Percentiles rank a stretch among this genome's conserved stretches.
These are phyloP conservation scores for Hestina assimilis DNA, from an alignment of 1,140 invertebrate genomes.

Conservation along the genomic window DNA sequence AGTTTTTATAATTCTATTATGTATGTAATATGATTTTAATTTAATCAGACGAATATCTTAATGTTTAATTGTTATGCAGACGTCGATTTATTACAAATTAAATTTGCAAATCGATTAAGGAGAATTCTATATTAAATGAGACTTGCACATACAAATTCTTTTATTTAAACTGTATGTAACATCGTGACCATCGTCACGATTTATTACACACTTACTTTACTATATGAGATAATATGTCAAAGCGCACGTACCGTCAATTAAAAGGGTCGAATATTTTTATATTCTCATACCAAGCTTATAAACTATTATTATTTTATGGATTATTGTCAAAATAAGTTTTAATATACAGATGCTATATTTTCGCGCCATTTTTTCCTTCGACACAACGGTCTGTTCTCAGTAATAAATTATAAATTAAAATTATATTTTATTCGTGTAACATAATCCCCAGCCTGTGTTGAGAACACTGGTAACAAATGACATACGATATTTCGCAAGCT, in stretches of 20 bases:
- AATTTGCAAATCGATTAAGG: conserved; percentile 28
- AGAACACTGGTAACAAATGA: too few species aligned
- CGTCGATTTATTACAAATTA: conserved; percentile 4
- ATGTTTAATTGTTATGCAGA: conserved; percentile 1
- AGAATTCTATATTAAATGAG: conserved; percentile 24
- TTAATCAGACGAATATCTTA: too few species aligned
- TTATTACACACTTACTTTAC: conserved; percentile 6
- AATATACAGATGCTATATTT: too few species aligned
- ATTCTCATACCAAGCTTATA: not conserved
- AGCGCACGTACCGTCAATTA: conserved; percentile 6
- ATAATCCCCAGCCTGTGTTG: too few species aligned
- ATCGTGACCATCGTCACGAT: conserved; percentile 25
- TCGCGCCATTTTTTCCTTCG: conserved; percentile 3
- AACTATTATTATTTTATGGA: not conserved
- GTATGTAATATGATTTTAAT: too few species aligned
- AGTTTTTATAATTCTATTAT: too few species aligned
- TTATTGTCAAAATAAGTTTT: not conserved
- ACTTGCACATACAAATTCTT: conserved; percentile 21
- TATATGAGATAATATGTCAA: conserved; percentile 5
- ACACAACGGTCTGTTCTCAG: not conserved
- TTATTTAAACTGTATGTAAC: conserved; percentile 7
- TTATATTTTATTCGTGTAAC: too few species aligned
- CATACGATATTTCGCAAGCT: conserved; percentile 2
- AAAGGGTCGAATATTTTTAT: conserved; percentile 8
- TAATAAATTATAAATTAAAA: not conserved